These are phyloP conservation scores for Thera obeliscata DNA, from an alignment of 2,888 invertebrate genomes.

Conservation along the genomic window DNA sequence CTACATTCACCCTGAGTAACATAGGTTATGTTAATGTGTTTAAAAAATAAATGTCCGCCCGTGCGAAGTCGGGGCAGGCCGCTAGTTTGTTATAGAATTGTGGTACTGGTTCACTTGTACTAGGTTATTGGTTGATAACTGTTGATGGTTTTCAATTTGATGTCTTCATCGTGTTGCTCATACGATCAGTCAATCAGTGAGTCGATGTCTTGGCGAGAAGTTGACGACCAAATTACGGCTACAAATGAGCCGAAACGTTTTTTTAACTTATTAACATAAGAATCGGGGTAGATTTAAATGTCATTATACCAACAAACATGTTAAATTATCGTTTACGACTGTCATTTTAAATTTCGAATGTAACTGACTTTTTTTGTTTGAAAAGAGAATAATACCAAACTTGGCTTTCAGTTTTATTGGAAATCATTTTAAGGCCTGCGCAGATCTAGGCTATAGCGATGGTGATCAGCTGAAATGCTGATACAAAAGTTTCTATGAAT, in stretches of 20 bases:
- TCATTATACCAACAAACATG: conserved; percentile 25
- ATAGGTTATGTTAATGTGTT: too few relatives aligned
- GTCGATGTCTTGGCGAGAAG: conserved; percentile 46
- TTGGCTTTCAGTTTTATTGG: too few relatives aligned
- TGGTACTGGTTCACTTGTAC: conserved; percentile 29
- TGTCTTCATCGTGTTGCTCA: conserved; percentile 68
- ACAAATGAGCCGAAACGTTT: conserved; percentile 42
- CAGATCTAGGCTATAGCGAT: neutral
- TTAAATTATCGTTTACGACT: conserved; percentile 25
- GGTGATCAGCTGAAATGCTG: too few relatives aligned
- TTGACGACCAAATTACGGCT: conserved; percentile 49
- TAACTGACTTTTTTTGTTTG: conserved; percentile 3
- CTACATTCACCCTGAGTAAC: too few relatives aligned
- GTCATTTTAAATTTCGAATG: conserved; percentile 22
- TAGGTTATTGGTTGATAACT: conserved; percentile 49
- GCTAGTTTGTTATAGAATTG: conserved; percentile 2
- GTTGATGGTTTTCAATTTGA: conserved; percentile 81
- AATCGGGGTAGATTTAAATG: conserved; percentile 36
- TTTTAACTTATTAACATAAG: conserved; percentile 46
- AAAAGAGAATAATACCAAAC: too few relatives aligned
- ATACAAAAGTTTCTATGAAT: too few relatives aligned
- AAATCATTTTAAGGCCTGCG: neutral
- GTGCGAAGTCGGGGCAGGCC: too few relatives aligned
- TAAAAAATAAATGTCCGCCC: too few relatives aligned
- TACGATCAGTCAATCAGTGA: conserved; percentile 53